Evolutionary conservation across 2,113 vertebrate species (phyloP).

Genomic region (Brachypodius melanocephalos): DNA sequence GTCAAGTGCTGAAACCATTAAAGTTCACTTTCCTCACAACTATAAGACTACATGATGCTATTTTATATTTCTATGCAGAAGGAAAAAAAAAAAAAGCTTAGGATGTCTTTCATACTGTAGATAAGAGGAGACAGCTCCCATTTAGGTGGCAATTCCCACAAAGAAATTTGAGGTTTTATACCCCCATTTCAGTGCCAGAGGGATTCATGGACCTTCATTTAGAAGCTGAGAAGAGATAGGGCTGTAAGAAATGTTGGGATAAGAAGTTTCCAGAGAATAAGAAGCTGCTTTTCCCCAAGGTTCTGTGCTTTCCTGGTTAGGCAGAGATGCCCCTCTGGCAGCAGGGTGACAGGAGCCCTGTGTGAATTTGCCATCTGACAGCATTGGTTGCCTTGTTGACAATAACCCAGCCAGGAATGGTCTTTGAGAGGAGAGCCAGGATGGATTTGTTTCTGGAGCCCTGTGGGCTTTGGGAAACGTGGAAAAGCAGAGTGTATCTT

Average conservation of each 20-base stretch:
- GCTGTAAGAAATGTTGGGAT: not conserved
- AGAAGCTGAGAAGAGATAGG: not conserved
- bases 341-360: not conserved
- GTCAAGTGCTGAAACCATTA: not conserved
- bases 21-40: not conserved
- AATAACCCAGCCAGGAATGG: not conserved
- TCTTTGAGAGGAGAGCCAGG: not conserved
- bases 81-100: not conserved
- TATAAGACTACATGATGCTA: not conserved
- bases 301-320: not conserved
- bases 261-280: not conserved
- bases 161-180: not conserved
- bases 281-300: not conserved
- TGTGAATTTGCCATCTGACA: not conserved
- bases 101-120: not conserved
- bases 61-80: not conserved
- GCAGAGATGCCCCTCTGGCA: not conserved
- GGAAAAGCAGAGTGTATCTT: not conserved
- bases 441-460: constrained; percentile 17
- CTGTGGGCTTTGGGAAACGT: not conserved
- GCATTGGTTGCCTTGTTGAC: not conserved
- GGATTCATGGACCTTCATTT: not conserved
- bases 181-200: not conserved
- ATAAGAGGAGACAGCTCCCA: not conserved
- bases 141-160: not conserved